These are phyloP conservation scores for Anguilla marmorata DNA, from an alignment of 2,797 vertebrate species.

Conservation along the genomic window DNA sequence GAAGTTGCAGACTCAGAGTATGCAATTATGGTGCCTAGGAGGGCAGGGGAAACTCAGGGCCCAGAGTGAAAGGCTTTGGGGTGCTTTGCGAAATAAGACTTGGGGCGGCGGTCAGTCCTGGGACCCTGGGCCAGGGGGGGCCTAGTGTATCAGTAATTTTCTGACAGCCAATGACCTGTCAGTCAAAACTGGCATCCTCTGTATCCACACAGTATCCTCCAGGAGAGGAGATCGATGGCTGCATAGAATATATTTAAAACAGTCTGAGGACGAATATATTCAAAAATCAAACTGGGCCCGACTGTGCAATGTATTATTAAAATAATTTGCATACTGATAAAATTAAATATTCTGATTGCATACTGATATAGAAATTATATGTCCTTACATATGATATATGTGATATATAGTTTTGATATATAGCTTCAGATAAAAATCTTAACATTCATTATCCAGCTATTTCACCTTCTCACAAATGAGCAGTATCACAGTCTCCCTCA, in stretches of 20 bases:
- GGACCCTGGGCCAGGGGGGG: background rate
- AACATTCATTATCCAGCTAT: background rate
- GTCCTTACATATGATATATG: no score
- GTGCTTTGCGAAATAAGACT: no score
- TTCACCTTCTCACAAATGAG: background rate
- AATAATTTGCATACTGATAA: background rate
- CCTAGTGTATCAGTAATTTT: background rate
- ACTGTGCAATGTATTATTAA: background rate
- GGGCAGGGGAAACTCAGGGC: background rate
- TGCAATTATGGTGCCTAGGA: background rate
- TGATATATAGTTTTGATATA: no score
- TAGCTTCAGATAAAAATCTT: background rate
- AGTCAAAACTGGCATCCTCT: background rate
- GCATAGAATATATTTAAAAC: background rate
- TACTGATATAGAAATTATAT: no score
- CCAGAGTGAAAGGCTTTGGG: no score
- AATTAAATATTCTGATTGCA: background rate
- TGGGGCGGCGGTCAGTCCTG: background rate
- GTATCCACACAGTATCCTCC: background rate
- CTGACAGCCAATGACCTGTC: background rate
- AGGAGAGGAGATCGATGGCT: slow-evolving; percentile 2
- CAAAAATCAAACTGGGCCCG: background rate
- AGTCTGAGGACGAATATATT: background rate
- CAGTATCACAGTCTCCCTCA: background rate
- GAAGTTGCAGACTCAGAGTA: background rate